Percentiles rank a stretch among this genome's conserved stretches.
Evolutionary conservation across 2,888 invertebrate genomes (phyloP).

Genomic region (Cosmorhoe ocellata): DNA sequence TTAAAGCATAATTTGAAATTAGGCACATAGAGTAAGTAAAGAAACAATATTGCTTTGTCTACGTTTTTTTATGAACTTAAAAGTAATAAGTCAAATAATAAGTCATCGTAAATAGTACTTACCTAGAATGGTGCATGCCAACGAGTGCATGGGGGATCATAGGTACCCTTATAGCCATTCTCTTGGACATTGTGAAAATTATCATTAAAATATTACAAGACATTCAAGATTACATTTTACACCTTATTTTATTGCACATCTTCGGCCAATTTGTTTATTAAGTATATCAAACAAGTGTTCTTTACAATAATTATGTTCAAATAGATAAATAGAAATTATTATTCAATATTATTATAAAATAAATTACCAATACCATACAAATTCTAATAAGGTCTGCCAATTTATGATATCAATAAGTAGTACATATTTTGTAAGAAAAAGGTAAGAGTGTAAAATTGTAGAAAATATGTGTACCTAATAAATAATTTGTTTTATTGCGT

Average conservation of each 20-base stretch:
- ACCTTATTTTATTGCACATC: conserved; percentile 39
- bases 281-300: background rate
- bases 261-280: conserved; percentile 43
- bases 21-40: no score
- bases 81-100: background rate
- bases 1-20: no score
- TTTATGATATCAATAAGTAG: no score
- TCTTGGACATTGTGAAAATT: conserved; percentile 81
- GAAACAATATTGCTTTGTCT: no score
- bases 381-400: no score
- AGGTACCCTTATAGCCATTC: conserved; percentile 73
- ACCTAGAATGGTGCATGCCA: conserved; percentile 57
- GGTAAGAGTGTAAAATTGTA: background rate
- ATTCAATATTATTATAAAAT: no score
- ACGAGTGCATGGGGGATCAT: conserved; percentile 73
- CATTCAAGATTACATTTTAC: no score
- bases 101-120: background rate
- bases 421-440: no score
- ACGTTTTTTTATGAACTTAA: background rate
- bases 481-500: conserved; percentile 25
- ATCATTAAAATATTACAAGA: conserved; percentile 50
- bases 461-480: conserved; percentile 18
- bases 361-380: no score
- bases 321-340: no score
- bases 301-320: no score